These are phyloP conservation scores for Alentia gelatinosa DNA, from an alignment of 2,888 invertebrate genomes.

Conservation along the genomic window DNA sequence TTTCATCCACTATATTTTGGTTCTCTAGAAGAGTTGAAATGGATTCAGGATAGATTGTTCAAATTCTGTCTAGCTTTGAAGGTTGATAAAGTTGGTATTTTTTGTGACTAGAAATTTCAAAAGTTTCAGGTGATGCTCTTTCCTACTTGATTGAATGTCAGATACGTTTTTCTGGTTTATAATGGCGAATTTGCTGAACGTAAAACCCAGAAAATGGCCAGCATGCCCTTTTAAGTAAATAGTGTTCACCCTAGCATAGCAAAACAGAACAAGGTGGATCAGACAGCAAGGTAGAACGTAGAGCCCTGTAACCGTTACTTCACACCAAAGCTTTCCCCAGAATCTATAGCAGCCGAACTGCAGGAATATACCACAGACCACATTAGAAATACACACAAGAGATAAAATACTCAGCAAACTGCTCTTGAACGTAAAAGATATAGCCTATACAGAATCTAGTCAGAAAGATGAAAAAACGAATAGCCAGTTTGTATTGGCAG, in stretches of 20 bases:
- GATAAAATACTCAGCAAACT: neutral
- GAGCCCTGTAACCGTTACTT: neutral
- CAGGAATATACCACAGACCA: neutral
- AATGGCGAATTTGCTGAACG: too few relatives aligned
- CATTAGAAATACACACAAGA: neutral
- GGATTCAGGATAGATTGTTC: neutral
- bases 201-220: too few relatives aligned
- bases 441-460: neutral
- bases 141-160: too few relatives aligned
- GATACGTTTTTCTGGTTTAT: too few relatives aligned
- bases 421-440: neutral
- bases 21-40: neutral
- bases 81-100: neutral
- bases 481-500: neutral
- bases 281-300: neutral
- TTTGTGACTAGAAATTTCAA: too few relatives aligned
- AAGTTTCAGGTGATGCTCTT: too few relatives aligned
- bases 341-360: neutral
- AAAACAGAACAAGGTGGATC: neutral
- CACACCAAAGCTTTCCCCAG: neutral
- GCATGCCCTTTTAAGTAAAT: too few relatives aligned
- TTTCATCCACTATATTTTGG: neutral
- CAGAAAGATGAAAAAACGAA: neutral
- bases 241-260: too few relatives aligned
- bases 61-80: neutral